Percentiles rank a stretch among this genome's conserved stretches.
phyloP scores from a whole-genome alignment of 1,140 invertebrate species.

The Trypoxylus dichotomus region DNA sequence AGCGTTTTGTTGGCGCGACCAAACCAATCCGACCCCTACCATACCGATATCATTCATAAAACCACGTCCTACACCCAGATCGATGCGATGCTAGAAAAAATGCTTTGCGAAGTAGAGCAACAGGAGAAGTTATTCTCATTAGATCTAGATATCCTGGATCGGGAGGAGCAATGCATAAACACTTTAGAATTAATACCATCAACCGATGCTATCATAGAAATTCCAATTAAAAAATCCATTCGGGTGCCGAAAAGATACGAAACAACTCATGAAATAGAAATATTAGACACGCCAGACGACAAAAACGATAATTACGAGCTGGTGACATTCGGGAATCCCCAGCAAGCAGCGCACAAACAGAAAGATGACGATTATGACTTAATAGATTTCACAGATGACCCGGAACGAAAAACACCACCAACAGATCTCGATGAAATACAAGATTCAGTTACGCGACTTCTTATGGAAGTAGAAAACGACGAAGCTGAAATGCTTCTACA shows the following conservation, averaged over 20 bases:
- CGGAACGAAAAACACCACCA: slow-evolving; percentile 15
- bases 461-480: slow-evolving; percentile 41
- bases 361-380: slow-evolving; percentile 40
- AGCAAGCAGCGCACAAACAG: neutral
- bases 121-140: slow-evolving; percentile 46
- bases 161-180: slow-evolving; percentile 43
- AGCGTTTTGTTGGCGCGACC: slow-evolving; percentile 43
- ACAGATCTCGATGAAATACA: slow-evolving; percentile 30
- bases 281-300: neutral
- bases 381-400: slow-evolving; percentile 35
- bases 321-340: slow-evolving; percentile 32
- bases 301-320: slow-evolving; percentile 38
- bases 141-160: slow-evolving; percentile 43
- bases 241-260: slow-evolving; percentile 37
- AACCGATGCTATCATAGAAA: slow-evolving; percentile 51
- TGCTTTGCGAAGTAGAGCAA: slow-evolving; percentile 49
- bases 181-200: slow-evolving; percentile 49
- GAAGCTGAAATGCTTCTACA: slow-evolving; percentile 41
- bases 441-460: slow-evolving; percentile 37
- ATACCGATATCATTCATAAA: slow-evolving; percentile 36
- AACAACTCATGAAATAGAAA: slow-evolving; percentile 36
- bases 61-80: slow-evolving; percentile 48
- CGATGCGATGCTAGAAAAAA: slow-evolving; percentile 49
- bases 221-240: slow-evolving; percentile 44
- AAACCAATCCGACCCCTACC: slow-evolving; percentile 38